Base-by-base conservation (phyloP, 2,113 vertebrate genomes). In the Rostratula benghalensis region DNA sequence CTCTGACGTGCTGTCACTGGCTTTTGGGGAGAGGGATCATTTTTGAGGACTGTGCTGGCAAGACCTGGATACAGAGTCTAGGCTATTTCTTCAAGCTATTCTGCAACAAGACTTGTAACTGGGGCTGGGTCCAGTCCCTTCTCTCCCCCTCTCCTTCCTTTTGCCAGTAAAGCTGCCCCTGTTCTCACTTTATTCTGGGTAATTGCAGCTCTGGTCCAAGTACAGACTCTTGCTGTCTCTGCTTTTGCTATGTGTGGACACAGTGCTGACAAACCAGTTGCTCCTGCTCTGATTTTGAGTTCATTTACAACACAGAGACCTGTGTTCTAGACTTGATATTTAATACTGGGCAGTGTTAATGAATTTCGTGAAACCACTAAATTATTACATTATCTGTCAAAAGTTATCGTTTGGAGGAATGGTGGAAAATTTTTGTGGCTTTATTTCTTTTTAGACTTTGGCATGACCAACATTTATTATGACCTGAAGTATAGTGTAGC, bases 401-500 rank as follows among this genome's bases (percentile, higher is more conserved):
- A 89, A 87, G 10, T 50, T 85, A 45, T 94, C 57, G 50, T 82
- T 64, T 79, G 7, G 65, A 91, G 82, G 31, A 73, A 64, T 80
- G 56, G 23, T 51, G 25, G 56, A 93, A 35, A 87, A 53, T 75
- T 65, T 92, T 22, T 64, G 73, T 94, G 53, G 11, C 60, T 76
- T 83, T 87, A 14, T 81, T 96, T 96, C 50, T 71, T 69, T 82
- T 77, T 93, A 90, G 74, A 86, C 67, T 96, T 96, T 89, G 91
- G 92, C 96, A 93, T 96, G 92, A 50, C 21, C 69, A 92, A 48
- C 73, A 67, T 95, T 94, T 90, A 75, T 94, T 89, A 94, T 79
- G 67, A 75, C 69, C 67, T 96, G 60, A 95, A 95, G 74, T 61
- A 30, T 87, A 79, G 33, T 78, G 51, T 94, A 94, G 43, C 51